Evolutionary conservation across 2,113 vertebrate species (phyloP).

Genomic region (Proteles cristata): DNA sequence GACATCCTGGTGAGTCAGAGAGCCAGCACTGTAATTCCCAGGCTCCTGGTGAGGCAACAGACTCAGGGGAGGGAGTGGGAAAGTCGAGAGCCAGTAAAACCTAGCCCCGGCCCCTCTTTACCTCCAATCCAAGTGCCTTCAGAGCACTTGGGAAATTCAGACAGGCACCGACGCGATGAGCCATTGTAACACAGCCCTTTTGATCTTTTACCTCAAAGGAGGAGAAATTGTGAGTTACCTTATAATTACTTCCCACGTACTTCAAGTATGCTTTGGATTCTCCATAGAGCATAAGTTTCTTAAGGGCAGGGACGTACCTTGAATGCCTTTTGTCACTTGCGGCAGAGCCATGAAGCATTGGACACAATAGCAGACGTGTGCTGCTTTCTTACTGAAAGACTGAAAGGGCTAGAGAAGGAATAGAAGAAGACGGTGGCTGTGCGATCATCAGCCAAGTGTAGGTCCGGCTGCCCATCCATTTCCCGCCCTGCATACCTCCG

Average conservation of each 20-base stretch:
- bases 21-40: conserved; percentile 30
- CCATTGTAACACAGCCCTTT: conserved; percentile 11
- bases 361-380: rapidly evolving
- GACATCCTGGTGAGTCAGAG: conserved; percentile 59
- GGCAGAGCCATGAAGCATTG: neutral
- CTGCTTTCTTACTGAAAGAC: neutral
- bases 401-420: neutral
- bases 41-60: conserved; percentile 56
- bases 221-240: neutral
- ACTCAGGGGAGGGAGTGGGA: conserved; percentile 2
- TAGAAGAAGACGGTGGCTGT: rapidly evolving
- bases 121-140: neutral
- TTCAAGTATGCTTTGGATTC: neutral
- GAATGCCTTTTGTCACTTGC: rapidly evolving
- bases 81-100: conserved; percentile 27
- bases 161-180: conserved; percentile 49
- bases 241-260: conserved; percentile 58
- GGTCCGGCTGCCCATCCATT: neutral
- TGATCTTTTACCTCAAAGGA: conserved; percentile 74
- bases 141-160: conserved; percentile 27
- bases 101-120: conserved; percentile 7
- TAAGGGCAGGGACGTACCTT: conserved; percentile 53
- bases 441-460: rapidly evolving
- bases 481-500: neutral
- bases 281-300: conserved; percentile 58